A percentile compares a stretch with the other conserved stretches of the same genome.
Conservation (phyloP, 37 sponge, comb jelly and placozoan species). For the Theonella swinhoei region DNA sequence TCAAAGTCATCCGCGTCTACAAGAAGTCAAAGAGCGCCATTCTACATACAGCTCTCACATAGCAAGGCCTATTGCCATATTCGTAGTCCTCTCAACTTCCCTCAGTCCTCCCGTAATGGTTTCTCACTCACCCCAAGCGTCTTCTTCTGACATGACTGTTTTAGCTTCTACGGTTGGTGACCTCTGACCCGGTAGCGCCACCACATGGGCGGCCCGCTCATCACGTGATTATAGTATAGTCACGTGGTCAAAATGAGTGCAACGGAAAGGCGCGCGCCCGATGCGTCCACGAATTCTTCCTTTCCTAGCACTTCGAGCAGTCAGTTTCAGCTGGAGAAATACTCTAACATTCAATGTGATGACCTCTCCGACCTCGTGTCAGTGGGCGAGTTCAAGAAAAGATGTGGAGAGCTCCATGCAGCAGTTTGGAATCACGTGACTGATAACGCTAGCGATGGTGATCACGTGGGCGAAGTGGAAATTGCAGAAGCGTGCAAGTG, state of each 20-base stretch:
- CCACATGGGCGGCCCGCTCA: too few relatives aligned
- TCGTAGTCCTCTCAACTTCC: neutral
- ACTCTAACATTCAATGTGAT: neutral
- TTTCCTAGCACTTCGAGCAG: too few relatives aligned
- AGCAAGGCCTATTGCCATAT: neutral
- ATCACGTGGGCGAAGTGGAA: too few relatives aligned
- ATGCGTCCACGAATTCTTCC: too few relatives aligned
- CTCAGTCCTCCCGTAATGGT: neutral
- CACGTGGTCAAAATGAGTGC: too few relatives aligned
- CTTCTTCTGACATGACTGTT: slow-evolving; percentile 35
- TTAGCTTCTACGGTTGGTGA: too few relatives aligned
- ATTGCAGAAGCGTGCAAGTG: neutral
- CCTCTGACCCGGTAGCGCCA: too few relatives aligned
- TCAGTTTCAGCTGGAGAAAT: too few relatives aligned
- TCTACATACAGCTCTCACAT: too few relatives aligned
- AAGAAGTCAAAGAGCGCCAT: neutral
- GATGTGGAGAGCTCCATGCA: neutral
- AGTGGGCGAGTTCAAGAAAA: slow-evolving; percentile 21
- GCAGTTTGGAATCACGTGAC: neutral
- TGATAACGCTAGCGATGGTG: neutral
- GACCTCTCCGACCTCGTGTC: slow-evolving; percentile 10
- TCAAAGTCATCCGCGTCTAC: slow-evolving; percentile 67
- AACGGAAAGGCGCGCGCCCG: neutral
- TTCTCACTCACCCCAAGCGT: slow-evolving; percentile 40
- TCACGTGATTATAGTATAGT: too few relatives aligned